Conservation (phyloP, 2,888 invertebrate genomes). For the Venustoraphidia nigricollis region DNA sequence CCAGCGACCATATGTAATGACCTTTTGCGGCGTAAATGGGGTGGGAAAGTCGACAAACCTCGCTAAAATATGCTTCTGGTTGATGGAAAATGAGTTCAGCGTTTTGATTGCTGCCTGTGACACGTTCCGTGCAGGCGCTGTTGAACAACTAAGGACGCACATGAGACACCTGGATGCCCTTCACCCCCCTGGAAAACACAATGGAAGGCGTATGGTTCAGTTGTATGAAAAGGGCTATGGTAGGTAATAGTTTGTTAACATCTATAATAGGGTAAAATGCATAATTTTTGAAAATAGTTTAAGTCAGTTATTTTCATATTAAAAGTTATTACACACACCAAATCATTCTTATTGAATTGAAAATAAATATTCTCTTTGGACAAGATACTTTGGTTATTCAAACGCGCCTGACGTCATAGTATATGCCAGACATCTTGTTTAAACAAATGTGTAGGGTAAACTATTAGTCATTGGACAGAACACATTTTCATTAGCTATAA, state of each 20-base stretch:
- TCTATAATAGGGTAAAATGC: not conserved
- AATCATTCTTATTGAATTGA: too few relatives aligned
- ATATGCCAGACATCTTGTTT: too few relatives aligned
- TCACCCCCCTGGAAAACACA: constrained; percentile 65
- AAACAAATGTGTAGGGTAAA: too few relatives aligned
- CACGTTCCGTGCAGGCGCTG: constrained; percentile 97
- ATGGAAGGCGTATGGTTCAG: constrained; percentile 68
- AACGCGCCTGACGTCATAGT: too few relatives aligned
- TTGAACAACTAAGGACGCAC: constrained; percentile 95
- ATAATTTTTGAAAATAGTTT: too few relatives aligned
- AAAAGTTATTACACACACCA: too few relatives aligned
- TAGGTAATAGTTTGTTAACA: constrained; percentile 4
- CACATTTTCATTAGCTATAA: too few relatives aligned
- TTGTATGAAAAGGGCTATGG: constrained; percentile 97
- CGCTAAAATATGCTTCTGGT: constrained; percentile 98
- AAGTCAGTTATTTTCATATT: too few relatives aligned
- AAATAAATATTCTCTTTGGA: too few relatives aligned
- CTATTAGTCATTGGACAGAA: too few relatives aligned
- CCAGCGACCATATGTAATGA: constrained; percentile 80
- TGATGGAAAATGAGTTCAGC: constrained; percentile 90
- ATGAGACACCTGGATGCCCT: constrained; percentile 82
- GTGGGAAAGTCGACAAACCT: constrained; percentile 98
- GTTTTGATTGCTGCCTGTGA: constrained; percentile 98
- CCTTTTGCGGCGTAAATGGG: constrained; percentile 97
- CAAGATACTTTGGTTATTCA: too few relatives aligned